Evolutionary conservation across 2,113 vertebrate genomes (phyloP), one percentile per base, ranked within the genome.

Genomic region (Anarhynchus alexandrinus): DNA sequence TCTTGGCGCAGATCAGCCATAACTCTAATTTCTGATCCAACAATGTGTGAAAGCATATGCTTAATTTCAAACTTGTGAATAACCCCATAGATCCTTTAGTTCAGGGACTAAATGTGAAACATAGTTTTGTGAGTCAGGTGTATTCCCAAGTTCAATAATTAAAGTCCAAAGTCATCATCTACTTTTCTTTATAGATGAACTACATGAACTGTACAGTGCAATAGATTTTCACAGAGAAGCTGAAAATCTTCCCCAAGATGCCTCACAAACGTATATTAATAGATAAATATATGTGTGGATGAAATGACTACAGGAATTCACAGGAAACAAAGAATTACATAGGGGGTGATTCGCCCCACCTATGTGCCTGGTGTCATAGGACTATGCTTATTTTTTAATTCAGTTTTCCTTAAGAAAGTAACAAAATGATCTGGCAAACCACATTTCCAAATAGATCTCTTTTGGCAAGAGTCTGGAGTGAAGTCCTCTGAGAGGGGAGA

Each of bases 1-100:
- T 74, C 80, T 90, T 94, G 92, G 90, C 55, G 0, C n/a, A 67
- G 47, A 91, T 55, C 70, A 93, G 16, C 61, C 26, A 32, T 67
- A 90, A 88, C 25, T 83, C 27, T 70, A 83, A 12, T 73, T 93
- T 74, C 61, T 92, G 38, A 61, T 92, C 72, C 90, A 96, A 81
- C 47, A 74, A 57, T 66, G 1, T 90, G 29, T 51, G 55, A 77
- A 94, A 93, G 55, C 47, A 86, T 72, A 82, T 92, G 72, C 47
- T 88, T 91, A 82, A 88, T 73, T 90, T 92, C 77, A 92, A 40
- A 42, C 7, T 83, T 88, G 38, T 86, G 38, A 92, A 88, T 55
- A 86, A 86, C 74, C 38, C 59, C 69, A 86, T 47, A 73, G 71
- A 90, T 77, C 32, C 26, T 43, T 36, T n/a, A 80, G 38, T 47